Evolutionary conservation across 2,113 vertebrate genomes (phyloP), one percentile per base, ranked within the genome.

Genomic region (Neomonachus schauinslandi): DNA sequence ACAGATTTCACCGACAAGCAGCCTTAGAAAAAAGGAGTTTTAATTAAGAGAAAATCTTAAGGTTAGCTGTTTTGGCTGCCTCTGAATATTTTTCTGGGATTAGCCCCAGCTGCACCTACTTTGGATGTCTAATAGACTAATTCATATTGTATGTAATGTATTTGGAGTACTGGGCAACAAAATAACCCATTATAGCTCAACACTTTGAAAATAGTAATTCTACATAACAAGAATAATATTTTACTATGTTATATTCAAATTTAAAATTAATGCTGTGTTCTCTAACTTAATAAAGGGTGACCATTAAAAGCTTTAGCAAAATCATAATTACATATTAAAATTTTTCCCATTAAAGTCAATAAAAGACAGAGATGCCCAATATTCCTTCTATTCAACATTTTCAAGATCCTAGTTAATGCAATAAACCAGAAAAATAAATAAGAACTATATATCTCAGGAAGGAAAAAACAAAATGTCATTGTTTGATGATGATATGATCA

Each of bases 71-170:
- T 90, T 88, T 42, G 42, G 22, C 10, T 67, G 36, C 22, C 22
- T 91, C 28, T 80, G 55, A 95, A 74, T 90, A 63, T 77, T 88
- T 93, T 95, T 96, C 14, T 12, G 77, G 18, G 14, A 88, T 95
- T 77, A 94, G 6, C n/a, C 11, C 19, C 61, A 95, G 49, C 51
- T 69, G 95, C 33, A 46, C n/a, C 83, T 36, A 87, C 33, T 72
- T 74, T 71, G 51, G 33, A 72, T 57, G 15, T 65, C 24, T 57
- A 93, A 87, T 51, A 91, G 16, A 59, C 22, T 71, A 90, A 87
- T 36, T 82, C 2, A 76, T 46, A 69, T 28, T 79, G 1, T 67
- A 42, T 26, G 28, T 80, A 82, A 88, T 93, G 74, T 93, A 82
- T 84, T 59, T 88, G 21, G 36, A 72, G 24, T 59, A 36, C 22